phyloP scores from a whole-genome alignment of 1,140 invertebrate genomes.

The Amyelois transitella region DNA sequence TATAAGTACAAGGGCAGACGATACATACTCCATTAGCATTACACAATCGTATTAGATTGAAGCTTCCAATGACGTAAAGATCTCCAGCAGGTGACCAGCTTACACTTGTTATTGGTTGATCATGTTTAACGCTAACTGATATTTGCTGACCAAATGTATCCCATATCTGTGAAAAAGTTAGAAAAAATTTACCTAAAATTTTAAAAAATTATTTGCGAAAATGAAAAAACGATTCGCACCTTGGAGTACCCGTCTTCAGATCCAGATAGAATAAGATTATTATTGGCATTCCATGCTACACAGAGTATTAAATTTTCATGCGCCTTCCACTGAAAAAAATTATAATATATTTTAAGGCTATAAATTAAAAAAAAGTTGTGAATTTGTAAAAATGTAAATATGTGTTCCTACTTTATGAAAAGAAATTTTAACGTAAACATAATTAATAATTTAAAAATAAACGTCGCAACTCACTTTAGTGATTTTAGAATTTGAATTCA shows the following conservation, averaged over 20 bases:
- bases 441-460: background rate
- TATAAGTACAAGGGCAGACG: too few species aligned
- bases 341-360: too few species aligned
- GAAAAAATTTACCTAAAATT: too few species aligned
- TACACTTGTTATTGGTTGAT: conserved; percentile 93
- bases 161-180: conserved; percentile 77
- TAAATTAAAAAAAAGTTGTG: background rate
- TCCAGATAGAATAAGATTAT: conserved; percentile 92
- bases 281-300: conserved; percentile 91
- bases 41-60: conserved; percentile 93
- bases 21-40: conserved; percentile 92
- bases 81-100: conserved; percentile 94
- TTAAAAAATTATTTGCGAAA: background rate
- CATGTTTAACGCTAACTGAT: conserved; percentile 86
- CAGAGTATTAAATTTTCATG: conserved; percentile 94
- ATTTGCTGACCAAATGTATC: conserved; percentile 91
- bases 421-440: background rate
- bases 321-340: conserved; percentile 89
- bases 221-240: conserved; percentile 49
- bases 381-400: too few species aligned
- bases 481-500: conserved; percentile 91
- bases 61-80: conserved; percentile 94
- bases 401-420: too few species aligned
- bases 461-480: conserved; percentile 78
- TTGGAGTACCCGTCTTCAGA: conserved; percentile 97